Evolutionary conservation across 2,797 vertebrate genomes (phyloP), one percentile per base, ranked within the genome.

Genomic region (Tarsius wallacei): DNA sequence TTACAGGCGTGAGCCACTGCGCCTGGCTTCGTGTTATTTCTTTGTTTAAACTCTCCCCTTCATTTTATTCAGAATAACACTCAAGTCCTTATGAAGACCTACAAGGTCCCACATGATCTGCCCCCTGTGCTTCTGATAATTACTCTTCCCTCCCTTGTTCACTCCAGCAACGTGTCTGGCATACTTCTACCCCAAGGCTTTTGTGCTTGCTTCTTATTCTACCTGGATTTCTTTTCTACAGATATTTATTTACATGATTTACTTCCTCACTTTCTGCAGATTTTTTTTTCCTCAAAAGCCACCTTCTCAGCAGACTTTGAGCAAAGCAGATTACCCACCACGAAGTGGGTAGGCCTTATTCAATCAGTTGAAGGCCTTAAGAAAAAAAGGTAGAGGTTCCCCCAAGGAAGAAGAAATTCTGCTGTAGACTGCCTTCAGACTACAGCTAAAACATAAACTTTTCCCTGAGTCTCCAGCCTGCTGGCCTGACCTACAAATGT

Each of bases 251-350:
- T 90, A 26, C 22, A 53, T 68, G 66, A 47, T 7, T 86, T 24
- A 6, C 14, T 76, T 47, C 31, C 66, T 55, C 22, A 17, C 61
- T 66, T 97, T 85, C 57, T 89, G 51, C 66, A 81, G 63, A 33
- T 57, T 42, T 78, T 68, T 5, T 26, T 66, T 61, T 49, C 2
- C 57, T 55, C 33, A 28, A 85, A 85, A 87, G 31, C 7, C 70
- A 55, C 51, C 47, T 93, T 86, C 68, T 93, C 71, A 71, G 86
- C 17, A 49, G 10, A 80, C 68, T n/a, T 90, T 21, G 77, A 93
- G 47, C 73, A 82, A 74, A 91, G 87, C 42, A 31, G 49, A 42
- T 94, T 21, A 83, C 19, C 13, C 57, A 51, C 26, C 64, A 28
- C 63, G 7, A n/a, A 28, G 47, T 81, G 53, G 36, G 49, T 77